Percentiles rank a stretch among this genome's conserved stretches.
phyloP scores from a whole-genome alignment of 2,113 vertebrate genomes.

The Marmota flaviventris region DNA sequence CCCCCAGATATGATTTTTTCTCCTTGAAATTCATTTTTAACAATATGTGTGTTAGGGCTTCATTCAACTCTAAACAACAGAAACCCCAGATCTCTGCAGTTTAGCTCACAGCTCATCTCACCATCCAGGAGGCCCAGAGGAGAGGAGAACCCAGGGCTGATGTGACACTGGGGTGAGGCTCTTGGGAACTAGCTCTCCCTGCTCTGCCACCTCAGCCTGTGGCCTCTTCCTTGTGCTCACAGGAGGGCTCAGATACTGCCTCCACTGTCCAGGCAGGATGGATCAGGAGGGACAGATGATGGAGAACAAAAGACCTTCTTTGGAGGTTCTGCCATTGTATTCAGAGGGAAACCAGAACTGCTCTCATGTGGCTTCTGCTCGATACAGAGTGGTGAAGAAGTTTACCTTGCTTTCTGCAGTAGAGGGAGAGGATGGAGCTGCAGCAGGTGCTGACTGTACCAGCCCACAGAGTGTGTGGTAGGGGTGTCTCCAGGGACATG shows the following conservation, averaged over 20 bases:
- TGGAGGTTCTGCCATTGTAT: not conserved
- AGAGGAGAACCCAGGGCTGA: no score
- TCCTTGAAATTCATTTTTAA: not conserved
- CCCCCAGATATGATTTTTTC: not conserved
- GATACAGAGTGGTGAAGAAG: no score
- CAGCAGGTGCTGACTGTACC: no score
- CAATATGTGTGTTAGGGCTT: not conserved
- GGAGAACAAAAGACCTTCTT: not conserved
- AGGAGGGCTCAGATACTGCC: no score
- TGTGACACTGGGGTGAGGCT: accelerated
- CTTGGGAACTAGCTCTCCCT: not conserved
- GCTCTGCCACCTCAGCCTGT: not conserved
- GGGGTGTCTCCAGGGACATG: not conserved
- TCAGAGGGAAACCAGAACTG: not conserved
- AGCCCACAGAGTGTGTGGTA: no score
- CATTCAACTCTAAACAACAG: not conserved
- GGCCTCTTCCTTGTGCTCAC: not conserved
- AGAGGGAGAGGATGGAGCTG: not conserved
- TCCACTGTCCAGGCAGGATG: not conserved
- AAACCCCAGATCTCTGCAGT: not conserved
- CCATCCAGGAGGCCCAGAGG: not conserved
- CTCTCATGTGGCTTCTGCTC: not conserved
- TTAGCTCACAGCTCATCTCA: not conserved
- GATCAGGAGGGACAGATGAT: no score
- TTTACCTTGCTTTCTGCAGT: not conserved